Evolutionary conservation across 2,888 invertebrate species (phyloP).

Genomic region (Tyria jacobaeae): DNA sequence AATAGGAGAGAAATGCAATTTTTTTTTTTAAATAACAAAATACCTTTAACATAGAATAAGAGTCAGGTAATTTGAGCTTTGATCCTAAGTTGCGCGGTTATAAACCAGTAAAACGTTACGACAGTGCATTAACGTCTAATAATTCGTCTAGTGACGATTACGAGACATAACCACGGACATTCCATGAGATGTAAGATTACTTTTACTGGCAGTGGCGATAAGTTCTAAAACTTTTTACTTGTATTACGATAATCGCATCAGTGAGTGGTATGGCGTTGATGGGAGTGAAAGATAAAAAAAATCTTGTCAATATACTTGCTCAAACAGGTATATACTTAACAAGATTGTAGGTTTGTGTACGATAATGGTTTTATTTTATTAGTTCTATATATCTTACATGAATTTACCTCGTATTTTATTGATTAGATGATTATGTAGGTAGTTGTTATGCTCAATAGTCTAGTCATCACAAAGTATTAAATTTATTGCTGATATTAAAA

Average conservation of each 20-base stretch:
- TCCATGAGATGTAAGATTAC: slow-evolving; percentile 76
- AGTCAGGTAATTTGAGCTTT: slow-evolving; percentile 68
- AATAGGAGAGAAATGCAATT: too few species aligned
- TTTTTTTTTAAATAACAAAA: slow-evolving; percentile 45
- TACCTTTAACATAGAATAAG: slow-evolving; percentile 51
- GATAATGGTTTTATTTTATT: slow-evolving; percentile 78
- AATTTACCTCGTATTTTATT: slow-evolving; percentile 62
- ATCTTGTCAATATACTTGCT: slow-evolving; percentile 76
- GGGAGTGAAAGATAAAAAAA: slow-evolving; percentile 72
- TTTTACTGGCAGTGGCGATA: slow-evolving; percentile 72
- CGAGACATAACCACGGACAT: slow-evolving; percentile 73
- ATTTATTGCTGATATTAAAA: slow-evolving; percentile 25
- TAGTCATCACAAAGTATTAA: slow-evolving; percentile 28
- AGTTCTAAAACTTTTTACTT: slow-evolving; percentile 75
- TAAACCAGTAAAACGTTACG: slow-evolving; percentile 74
- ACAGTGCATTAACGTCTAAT: slow-evolving; percentile 76
- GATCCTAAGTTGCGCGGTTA: slow-evolving; percentile 68
- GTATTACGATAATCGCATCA: slow-evolving; percentile 71
- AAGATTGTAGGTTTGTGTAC: slow-evolving; percentile 74
- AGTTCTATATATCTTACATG: slow-evolving; percentile 63
- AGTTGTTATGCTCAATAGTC: slow-evolving; percentile 37
- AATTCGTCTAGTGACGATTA: slow-evolving; percentile 77
- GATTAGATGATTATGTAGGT: slow-evolving; percentile 40
- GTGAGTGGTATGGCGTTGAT: slow-evolving; percentile 64
- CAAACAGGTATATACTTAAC: slow-evolving; percentile 72